phyloP scores from a whole-genome alignment of 2,888 invertebrate species.

The Bimastos eiseni region DNA sequence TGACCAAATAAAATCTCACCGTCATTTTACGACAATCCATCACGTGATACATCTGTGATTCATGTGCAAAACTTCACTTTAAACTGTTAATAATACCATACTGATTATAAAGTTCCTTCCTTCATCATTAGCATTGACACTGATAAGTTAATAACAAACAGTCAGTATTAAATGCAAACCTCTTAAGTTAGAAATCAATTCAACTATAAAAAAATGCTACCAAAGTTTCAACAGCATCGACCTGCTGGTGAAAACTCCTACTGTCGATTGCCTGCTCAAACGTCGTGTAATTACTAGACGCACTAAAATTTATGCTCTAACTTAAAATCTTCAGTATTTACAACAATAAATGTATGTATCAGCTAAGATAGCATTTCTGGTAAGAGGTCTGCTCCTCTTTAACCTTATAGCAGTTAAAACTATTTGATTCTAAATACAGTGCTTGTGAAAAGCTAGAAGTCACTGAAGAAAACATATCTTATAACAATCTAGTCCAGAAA shows the following conservation, averaged over 20 bases:
- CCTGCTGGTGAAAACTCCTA: neutral
- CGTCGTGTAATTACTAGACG: neutral
- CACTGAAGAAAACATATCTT: neutral
- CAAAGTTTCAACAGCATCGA: neutral
- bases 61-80: neutral
- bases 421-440: neutral
- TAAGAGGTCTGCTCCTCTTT: neutral
- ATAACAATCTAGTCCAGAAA: constrained; percentile 4
- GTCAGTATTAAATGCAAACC: neutral
- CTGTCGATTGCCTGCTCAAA: neutral
- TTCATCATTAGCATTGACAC: neutral
- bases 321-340: neutral
- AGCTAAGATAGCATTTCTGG: neutral
- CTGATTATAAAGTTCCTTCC: neutral
- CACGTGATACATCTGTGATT: neutral
- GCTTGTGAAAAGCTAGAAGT: constrained; percentile 13
- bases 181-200: too few relatives aligned
- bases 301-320: neutral
- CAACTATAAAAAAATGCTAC: neutral
- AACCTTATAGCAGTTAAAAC: neutral
- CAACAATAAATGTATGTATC: neutral
- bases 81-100: neutral
- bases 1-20: constrained; percentile 3
- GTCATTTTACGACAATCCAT: neutral
- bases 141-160: neutral